Evolutionary conservation across 2,113 vertebrate species (phyloP), one percentile per base, ranked within the genome.

Genomic region (Gopherus flavomarginatus): DNA sequence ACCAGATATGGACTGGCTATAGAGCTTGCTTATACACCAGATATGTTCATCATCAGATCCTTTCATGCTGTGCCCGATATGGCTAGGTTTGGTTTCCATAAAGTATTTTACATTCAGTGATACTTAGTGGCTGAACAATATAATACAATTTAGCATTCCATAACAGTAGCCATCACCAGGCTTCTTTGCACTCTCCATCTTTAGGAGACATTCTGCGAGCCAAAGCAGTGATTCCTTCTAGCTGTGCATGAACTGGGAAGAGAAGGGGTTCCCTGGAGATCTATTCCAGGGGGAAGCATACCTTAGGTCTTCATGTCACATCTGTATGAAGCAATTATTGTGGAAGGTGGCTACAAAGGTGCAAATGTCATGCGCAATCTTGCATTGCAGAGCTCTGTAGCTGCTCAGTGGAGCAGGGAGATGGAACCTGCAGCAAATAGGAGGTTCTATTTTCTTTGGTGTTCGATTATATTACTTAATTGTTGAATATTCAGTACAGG

Each of bases 311-410:
- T 6, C n/a, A 1, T 7, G n/a, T 8, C 5, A 4, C 5, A 16
- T 53, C 21, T 83, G 29, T 49, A 0, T 0, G 0, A 77, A 83
- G 47, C 47, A 13, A 35, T 22, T 17, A 29, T 10, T 52, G 0
- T 42, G 57, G 1, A 2, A 47, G 29, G 29, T 42, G 42, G 12
- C 90, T 49, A 50, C 6, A 11, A 29, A 13, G 24, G 11, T 62
- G 22, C 5, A 35, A 49, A 53, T 1, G 21, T 8, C 56, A 1
- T 10, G 24, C 42, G 13, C 72, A 38, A 16, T 42, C n/a, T 81
- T 38, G 62, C 8, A 38, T 3, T 1, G 12, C 26, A 50, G 54
- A n/a, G 53, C 81, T 84, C 72, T 77, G 22, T 77, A 21, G 24
- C 21, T 77, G 72, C 38, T 77, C 54, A 24, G 44, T 7, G 27